Evolutionary conservation across 2,888 invertebrate species (phyloP).

Genomic region (Selenia dentaria): DNA sequence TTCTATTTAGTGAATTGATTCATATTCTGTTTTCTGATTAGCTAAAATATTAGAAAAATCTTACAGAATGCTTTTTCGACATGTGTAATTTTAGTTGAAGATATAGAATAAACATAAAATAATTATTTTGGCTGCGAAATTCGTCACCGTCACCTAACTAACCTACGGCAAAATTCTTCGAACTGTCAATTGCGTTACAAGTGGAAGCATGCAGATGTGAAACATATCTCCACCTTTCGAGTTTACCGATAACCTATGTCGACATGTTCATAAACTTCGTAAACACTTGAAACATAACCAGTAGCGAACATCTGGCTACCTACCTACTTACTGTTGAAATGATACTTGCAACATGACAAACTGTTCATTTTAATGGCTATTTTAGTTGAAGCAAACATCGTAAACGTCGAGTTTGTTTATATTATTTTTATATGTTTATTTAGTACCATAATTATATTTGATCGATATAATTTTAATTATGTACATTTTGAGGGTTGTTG

Average conservation of each 20-base stretch:
- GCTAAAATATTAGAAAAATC: too few species aligned
- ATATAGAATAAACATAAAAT: too few species aligned
- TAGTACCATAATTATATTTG: too few species aligned
- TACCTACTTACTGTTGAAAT: conserved; percentile 13
- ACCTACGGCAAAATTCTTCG: background rate
- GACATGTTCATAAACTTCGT: conserved; percentile 16
- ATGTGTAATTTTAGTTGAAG: too few species aligned
- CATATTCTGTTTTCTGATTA: too few species aligned
- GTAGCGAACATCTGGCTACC: conserved; percentile 30
- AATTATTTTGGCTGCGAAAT: too few species aligned
- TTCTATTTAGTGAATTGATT: too few species aligned
- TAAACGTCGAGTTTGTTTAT: conserved; percentile 43
- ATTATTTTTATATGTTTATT: conserved; percentile 30
- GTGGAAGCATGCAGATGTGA: conserved; percentile 19
- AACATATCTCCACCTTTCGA: conserved; percentile 24
- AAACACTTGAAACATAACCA: conserved; percentile 27
- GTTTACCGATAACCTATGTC: conserved; percentile 24
- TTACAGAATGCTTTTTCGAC: too few species aligned
- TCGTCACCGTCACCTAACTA: too few species aligned
- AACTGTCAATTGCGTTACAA: conserved; percentile 8
- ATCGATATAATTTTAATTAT: too few species aligned
- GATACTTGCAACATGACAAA: conserved; percentile 14
- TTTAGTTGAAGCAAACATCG: conserved; percentile 43
- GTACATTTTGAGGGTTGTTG: too few species aligned
- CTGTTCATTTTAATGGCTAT: conserved; percentile 36